Conservation (phyloP, 2,888 invertebrate species). For the Spicauda simplicius region DNA sequence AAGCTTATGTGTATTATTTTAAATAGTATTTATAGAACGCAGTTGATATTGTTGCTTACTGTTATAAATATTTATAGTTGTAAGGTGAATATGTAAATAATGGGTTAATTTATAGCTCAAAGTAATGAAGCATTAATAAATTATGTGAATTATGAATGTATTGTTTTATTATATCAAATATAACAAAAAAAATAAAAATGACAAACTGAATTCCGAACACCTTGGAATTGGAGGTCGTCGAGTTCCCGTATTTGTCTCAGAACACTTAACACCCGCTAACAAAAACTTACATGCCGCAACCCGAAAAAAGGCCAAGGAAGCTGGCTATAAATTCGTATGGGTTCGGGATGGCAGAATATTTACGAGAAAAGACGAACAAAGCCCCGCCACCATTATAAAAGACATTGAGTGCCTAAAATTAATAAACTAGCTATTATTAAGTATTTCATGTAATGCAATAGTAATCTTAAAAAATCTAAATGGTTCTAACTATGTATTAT, state of each 20-base stretch:
- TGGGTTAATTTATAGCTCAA: constrained; percentile 76
- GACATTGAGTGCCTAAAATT: constrained; percentile 27
- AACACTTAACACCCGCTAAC: too few relatives aligned
- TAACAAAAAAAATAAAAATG: too few relatives aligned
- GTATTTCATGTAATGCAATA: neutral
- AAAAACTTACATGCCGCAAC: too few relatives aligned
- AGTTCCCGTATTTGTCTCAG: too few relatives aligned
- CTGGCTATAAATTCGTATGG: too few relatives aligned
- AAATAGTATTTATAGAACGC: constrained; percentile 49
- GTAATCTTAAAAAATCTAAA: constrained; percentile 18
- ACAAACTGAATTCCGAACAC: too few relatives aligned
- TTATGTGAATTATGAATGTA: constrained; percentile 60
- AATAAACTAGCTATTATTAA: constrained; percentile 7
- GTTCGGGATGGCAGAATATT: too few relatives aligned
- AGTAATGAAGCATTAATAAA: constrained; percentile 67
- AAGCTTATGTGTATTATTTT: constrained; percentile 32
- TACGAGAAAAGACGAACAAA: too few relatives aligned
- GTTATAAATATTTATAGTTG: constrained; percentile 70
- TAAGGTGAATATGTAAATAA: constrained; percentile 76
- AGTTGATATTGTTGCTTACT: constrained; percentile 78
- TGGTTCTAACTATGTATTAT: constrained; percentile 35
- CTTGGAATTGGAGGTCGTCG: too few relatives aligned
- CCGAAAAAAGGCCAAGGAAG: too few relatives aligned
- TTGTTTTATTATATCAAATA: constrained; percentile 37
- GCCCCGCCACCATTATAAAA: constrained; percentile 34